Evolutionary conservation across 2,113 vertebrate genomes (phyloP).

Genomic region (Colistium nudipinnis): DNA sequence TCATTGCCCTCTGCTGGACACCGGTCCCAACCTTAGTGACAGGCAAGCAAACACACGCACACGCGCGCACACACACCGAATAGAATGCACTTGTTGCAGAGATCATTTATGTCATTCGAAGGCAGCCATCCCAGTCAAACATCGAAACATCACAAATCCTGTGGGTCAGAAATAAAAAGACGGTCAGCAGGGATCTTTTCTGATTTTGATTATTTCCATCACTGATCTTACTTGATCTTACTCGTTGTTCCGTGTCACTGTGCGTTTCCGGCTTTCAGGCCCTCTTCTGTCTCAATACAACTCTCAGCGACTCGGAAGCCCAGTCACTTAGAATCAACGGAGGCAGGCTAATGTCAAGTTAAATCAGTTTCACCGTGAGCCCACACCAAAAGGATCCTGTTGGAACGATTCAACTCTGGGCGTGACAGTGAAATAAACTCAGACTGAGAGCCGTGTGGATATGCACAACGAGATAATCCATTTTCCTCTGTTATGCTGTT

Average conservation of each 20-base stretch:
- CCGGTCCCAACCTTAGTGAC: not conserved
- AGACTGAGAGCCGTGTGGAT: constrained; percentile 9
- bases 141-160: too few relatives aligned
- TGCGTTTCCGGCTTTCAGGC: constrained; percentile 13
- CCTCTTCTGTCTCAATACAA: constrained; percentile 26
- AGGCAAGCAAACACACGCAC: not conserved
- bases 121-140: too few relatives aligned
- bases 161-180: too few relatives aligned
- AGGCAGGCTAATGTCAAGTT: constrained; percentile 30
- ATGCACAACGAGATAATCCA: constrained; percentile 3
- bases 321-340: constrained; percentile 24
- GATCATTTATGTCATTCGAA: too few relatives aligned
- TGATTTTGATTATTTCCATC: constrained; percentile 19
- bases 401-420: constrained; percentile 26
- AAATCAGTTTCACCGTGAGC: constrained; percentile 49
- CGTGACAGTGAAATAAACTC: constrained; percentile 22
- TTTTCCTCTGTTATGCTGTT: not conserved
- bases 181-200: not conserved
- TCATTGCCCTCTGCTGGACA: constrained; percentile 77
- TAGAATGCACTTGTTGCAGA: too few relatives aligned
- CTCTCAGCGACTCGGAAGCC: constrained; percentile 16
- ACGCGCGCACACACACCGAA: not conserved
- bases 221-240: constrained; percentile 13
- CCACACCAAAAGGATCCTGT: constrained; percentile 16
- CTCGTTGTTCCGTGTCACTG: constrained; percentile 6